phyloP scores from a whole-genome alignment of 2,888 invertebrate genomes.

The Cryptocephalus primarius region DNA sequence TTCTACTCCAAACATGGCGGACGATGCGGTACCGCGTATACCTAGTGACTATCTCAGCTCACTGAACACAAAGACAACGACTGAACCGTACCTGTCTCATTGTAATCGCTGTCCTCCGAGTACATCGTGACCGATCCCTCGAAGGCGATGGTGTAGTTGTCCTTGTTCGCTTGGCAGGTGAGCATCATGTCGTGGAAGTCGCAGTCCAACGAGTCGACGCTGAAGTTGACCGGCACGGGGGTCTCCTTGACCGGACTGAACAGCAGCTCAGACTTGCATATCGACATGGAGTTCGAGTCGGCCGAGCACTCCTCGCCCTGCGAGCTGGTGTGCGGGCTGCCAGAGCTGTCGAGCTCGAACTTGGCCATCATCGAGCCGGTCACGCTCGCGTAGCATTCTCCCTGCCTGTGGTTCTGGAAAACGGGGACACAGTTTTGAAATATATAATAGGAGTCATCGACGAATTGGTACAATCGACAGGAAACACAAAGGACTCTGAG shows the following conservation, averaged over 20 bases:
- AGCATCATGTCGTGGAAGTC: constrained; percentile 78
- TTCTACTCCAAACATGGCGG: too few species aligned
- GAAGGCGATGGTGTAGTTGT: constrained; percentile 91
- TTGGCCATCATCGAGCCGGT: constrained; percentile 72
- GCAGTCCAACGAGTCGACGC: constrained; percentile 85
- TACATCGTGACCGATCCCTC: constrained; percentile 79
- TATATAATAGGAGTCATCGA: too few species aligned
- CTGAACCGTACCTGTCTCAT: constrained; percentile 31
- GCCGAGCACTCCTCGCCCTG: constrained; percentile 65
- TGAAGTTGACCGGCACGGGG: constrained; percentile 64
- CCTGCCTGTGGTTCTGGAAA: constrained; percentile 61
- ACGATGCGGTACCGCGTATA: too few species aligned
- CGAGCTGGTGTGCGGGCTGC: constrained; percentile 64
- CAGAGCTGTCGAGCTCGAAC: constrained; percentile 65
- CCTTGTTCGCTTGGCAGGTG: constrained; percentile 86
- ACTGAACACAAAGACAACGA: too few species aligned
- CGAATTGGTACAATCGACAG: too few species aligned
- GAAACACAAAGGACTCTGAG: too few species aligned
- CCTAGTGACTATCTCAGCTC: too few species aligned
- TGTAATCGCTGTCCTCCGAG: constrained; percentile 73
- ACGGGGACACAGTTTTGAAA: too few species aligned
- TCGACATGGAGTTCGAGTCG: constrained; percentile 73
- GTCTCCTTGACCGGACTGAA: constrained; percentile 84
- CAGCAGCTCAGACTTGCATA: constrained; percentile 82
- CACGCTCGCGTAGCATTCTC: constrained; percentile 75